Conservation (phyloP, 23 tunicate species). For the Phallusia fumigata region DNA sequence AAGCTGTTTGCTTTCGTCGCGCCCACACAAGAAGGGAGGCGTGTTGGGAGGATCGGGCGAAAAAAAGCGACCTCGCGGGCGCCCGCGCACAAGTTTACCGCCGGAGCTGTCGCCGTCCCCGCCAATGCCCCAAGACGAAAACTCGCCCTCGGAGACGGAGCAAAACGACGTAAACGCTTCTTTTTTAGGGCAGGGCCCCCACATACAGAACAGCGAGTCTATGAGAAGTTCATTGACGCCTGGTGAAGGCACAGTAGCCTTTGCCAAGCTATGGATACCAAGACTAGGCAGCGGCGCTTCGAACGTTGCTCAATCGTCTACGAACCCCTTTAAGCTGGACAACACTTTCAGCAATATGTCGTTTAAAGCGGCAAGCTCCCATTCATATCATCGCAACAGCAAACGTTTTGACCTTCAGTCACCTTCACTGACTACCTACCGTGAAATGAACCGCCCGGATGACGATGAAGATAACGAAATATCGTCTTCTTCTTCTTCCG, state of each 20-base stretch:
- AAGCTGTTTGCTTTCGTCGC: constrained; percentile 55
- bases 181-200: constrained; percentile 98
- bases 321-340: constrained; percentile 31
- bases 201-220: constrained; percentile 56
- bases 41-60: constrained; percentile 14
- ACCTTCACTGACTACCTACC: constrained; percentile 53
- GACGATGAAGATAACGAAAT: constrained; percentile 53
- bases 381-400: background rate
- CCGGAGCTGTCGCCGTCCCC: constrained; percentile 10
- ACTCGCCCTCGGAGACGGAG: background rate
- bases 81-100: background rate
- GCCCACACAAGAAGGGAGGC: constrained; percentile 13
- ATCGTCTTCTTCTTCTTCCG: constrained; percentile 60
- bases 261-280: constrained; percentile 65
- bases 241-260: constrained; percentile 25
- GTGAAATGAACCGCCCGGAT: constrained; percentile 55
- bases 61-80: background rate
- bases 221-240: constrained; percentile 5
- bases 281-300: constrained; percentile 8
- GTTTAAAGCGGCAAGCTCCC: constrained; percentile 5
- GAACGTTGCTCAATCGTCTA: background rate
- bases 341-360: constrained; percentile 28
- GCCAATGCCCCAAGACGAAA: background rate
- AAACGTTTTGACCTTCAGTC: constrained; percentile 14
- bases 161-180: constrained; percentile 26